Conservation (phyloP, 2,113 vertebrate genomes). For the Oryzias celebensis region DNA sequence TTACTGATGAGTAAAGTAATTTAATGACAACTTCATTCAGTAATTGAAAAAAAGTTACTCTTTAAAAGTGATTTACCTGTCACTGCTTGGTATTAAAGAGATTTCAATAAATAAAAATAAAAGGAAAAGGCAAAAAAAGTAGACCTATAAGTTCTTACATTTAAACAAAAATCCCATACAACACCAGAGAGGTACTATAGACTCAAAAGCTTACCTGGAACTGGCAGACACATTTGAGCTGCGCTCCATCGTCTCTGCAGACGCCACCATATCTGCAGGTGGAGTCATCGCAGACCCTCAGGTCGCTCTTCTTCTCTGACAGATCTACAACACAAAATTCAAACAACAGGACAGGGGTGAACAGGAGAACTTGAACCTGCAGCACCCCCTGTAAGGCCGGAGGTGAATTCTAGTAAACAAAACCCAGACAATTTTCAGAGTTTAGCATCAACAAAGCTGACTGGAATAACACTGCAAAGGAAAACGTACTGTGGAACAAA, state of each 20-base stretch:
- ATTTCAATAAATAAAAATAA: not conserved
- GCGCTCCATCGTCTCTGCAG: constrained; percentile 89
- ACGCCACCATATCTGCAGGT: constrained; percentile 90
- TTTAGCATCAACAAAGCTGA: constrained; percentile 1
- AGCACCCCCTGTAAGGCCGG: not conserved
- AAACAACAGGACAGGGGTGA: not conserved
- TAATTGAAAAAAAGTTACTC: no score
- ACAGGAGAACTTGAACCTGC: not conserved
- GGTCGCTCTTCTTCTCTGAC: constrained; percentile 87
- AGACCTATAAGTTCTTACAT: no score
- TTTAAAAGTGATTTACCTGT: no score
- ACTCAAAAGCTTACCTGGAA: constrained; percentile 82
- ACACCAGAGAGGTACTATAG: no score
- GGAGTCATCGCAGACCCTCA: constrained; percentile 86
- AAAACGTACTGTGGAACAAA: not conserved
- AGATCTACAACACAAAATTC: constrained; percentile 74
- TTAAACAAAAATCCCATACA: no score
- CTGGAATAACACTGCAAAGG: not conserved
- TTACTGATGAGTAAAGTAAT: no score
- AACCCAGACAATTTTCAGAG: constrained; percentile 14
- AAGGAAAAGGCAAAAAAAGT: not conserved
- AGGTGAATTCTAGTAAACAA: not conserved
- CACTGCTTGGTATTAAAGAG: not conserved
- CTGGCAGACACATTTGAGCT: constrained; percentile 90
- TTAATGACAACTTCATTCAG: no score